Percentiles rank a stretch among this genome's conserved stretches.
Evolutionary conservation across 1,140 invertebrate genomes (phyloP).

Genomic region (Pectinophora gossypiella): DNA sequence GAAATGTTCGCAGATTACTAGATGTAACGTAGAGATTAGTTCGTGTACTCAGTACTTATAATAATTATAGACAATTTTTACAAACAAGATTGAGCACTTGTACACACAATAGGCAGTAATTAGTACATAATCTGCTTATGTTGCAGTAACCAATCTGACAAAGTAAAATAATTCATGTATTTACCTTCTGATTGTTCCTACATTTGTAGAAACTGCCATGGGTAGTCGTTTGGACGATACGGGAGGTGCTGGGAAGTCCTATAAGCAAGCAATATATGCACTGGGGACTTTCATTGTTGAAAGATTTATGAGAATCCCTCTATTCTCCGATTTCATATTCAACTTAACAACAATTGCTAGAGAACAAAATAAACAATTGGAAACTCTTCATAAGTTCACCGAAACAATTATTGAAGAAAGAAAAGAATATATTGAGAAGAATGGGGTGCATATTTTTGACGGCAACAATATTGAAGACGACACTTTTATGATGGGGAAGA

Average conservation of each 20-base stretch:
- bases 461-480: constrained; percentile 13
- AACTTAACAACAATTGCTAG: constrained; percentile 22
- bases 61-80: neutral
- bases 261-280: constrained; percentile 54
- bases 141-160: neutral
- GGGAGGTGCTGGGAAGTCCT: constrained; percentile 34
- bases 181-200: constrained; percentile 1
- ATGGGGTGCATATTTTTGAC: constrained; percentile 16
- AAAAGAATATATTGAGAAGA: constrained; percentile 22
- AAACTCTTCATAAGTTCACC: constrained; percentile 40
- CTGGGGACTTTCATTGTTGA: constrained; percentile 46
- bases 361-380: constrained; percentile 28
- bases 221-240: constrained; percentile 56
- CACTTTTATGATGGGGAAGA: constrained; percentile 37
- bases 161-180: no score
- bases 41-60: no score
- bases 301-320: constrained; percentile 48
- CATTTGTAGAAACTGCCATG: constrained; percentile 62
- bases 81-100: no score
- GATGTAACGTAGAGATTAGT: no score
- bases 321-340: constrained; percentile 39
- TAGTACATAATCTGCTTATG: no score
- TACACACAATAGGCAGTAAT: no score
- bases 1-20: no score
- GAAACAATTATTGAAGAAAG: constrained; percentile 42